Evolutionary conservation across 2,113 vertebrate species (phyloP).

Genomic region (Rattus norvegicus): GRCr8 NC_086024.1:15431001-15431500

Average conservation of each 20-base stretch:
- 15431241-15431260: background rate
- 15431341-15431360: background rate
- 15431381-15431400: background rate
- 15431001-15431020: background rate
- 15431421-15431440: background rate
- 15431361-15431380: background rate
- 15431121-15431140: no score
- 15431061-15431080: background rate
- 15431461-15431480: background rate
- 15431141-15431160: no score
- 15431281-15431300: background rate
- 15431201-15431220: background rate
- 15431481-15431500: background rate
- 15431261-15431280: background rate
- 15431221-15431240: background rate
- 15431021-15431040: background rate
- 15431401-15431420: background rate
- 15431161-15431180: background rate
- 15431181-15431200: background rate
- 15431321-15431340: background rate
- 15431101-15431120: no score
- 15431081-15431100: no score
- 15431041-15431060: conserved; percentile 2
- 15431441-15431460: background rate
- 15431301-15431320: background rate